Evolutionary conservation across 2,888 invertebrate genomes (phyloP), one percentile per base, ranked within the genome.

Genomic region (Acholoe squamosa): DNA sequence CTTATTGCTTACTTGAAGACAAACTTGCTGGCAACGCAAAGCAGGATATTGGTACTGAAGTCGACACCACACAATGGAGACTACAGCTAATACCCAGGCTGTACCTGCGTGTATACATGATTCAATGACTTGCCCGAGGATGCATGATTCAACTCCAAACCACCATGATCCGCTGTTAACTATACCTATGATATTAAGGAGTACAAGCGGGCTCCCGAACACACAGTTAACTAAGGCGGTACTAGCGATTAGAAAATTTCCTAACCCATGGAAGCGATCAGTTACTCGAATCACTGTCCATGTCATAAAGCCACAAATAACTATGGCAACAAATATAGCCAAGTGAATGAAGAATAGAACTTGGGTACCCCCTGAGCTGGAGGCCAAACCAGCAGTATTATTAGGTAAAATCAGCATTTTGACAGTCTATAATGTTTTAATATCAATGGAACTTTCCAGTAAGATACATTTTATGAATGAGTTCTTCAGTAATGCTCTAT

Each of bases 261-360:
- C 28, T 34, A 51, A 16, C 16, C 43, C 51, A 16, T 84, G 84
- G 33, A 84, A 34, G 43, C 33, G 43, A 1, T 33, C 43, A 10
- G 84, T 84, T 33, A 84, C n/a, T 25, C 84, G 22, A 34, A 84
- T 25, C 84, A 84, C 84, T 12, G 43, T n/a, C 84, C 84, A 84
- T 16, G 51, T 51, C 3, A 51, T 1, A 43, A 84, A 84, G 19
- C 84, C 84, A 25, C 22, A 22, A 0, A 25, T 43, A n/a, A 43
- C n/a, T 25, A 51, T 51, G 43, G 51, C 19, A n/a, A 84, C 25
- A 1, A 84, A 84, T 19, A 25, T 22, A 16, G 43, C 33, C 5
- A 84, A 16, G 51, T 84, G 19, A 0, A 84, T 34, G 51, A 22
- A 10, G 84, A 84, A 84, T 34, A 84, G 84, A 16, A 84, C 19